These are phyloP conservation scores for Dicyrtomina minuta DNA, from an alignment of 2,888 invertebrate species.

Conservation along the genomic window DNA sequence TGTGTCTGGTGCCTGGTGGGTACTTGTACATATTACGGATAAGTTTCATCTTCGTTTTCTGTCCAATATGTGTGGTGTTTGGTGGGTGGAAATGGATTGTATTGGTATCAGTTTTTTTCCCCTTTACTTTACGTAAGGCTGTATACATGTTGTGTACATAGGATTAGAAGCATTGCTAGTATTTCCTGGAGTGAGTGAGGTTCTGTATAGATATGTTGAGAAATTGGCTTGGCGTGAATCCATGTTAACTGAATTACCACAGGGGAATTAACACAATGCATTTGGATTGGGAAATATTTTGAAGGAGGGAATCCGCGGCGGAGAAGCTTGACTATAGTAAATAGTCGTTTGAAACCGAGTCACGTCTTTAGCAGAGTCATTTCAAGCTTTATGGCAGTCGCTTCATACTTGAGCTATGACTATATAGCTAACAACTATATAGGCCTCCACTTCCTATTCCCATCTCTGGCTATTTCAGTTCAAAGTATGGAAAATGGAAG, in stretches of 20 bases:
- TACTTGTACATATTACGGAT: no score
- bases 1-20: no score
- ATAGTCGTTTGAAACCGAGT: conserved; percentile 33
- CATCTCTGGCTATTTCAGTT: background rate
- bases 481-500: no score
- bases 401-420: conserved; percentile 5
- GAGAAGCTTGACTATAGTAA: conserved; percentile 18
- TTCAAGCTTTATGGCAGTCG: conserved; percentile 34
- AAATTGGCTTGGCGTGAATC: conserved; percentile 41
- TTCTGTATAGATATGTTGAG: background rate
- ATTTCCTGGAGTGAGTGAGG: background rate
- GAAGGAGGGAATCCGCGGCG: conserved; percentile 15
- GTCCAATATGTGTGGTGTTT: no score
- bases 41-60: no score
- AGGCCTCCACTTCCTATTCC: background rate
- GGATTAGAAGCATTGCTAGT: no score
- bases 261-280: conserved; percentile 47
- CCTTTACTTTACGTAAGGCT: no score
- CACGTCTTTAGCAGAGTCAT: conserved; percentile 39
- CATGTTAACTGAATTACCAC: conserved; percentile 51
- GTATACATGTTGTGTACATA: no score
- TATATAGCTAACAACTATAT: no score
- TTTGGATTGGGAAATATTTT: conserved; percentile 36
- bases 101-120: no score
- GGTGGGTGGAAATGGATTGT: no score